Evolutionary conservation across 2,797 vertebrate genomes (phyloP).

Genomic region (Podargus strigoides): DNA sequence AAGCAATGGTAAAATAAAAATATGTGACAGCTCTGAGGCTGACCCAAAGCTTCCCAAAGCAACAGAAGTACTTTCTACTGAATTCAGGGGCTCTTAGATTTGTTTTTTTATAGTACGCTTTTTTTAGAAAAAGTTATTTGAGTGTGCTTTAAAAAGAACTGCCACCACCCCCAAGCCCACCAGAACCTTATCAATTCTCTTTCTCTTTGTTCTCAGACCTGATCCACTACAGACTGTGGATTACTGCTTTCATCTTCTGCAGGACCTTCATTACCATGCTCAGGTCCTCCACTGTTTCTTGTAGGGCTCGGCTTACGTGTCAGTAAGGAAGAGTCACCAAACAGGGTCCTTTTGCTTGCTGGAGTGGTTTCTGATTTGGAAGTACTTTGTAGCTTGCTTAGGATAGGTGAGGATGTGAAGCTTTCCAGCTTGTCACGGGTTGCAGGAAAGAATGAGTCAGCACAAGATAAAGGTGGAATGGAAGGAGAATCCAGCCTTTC

Average conservation of each 20-base stretch:
- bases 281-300: conserved; percentile 67
- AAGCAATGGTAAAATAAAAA: neutral
- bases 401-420: conserved; percentile 73
- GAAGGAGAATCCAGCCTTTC: conserved; percentile 80
- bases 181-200: conserved; percentile 71
- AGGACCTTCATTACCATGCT: conserved; percentile 73
- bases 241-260: conserved; percentile 58
- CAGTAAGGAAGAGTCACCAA: conserved; percentile 72
- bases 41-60: neutral
- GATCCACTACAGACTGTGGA: conserved; percentile 70
- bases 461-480: conserved; percentile 83
- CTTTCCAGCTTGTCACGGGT: conserved; percentile 79
- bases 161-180: conserved; percentile 72
- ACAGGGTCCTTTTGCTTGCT: conserved; percentile 74
- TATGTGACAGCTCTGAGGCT: neutral
- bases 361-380: conserved; percentile 67
- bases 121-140: neutral
- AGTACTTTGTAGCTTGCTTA: conserved; percentile 76
- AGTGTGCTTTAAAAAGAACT: neutral
- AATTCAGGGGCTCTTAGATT: neutral
- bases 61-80: neutral
- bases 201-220: conserved; percentile 63
- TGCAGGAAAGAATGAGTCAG: conserved; percentile 88
- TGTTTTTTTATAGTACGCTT: neutral
- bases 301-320: conserved; percentile 77